phyloP scores from a whole-genome alignment of 1,140 invertebrate genomes.

The Bombus turneri region DNA sequence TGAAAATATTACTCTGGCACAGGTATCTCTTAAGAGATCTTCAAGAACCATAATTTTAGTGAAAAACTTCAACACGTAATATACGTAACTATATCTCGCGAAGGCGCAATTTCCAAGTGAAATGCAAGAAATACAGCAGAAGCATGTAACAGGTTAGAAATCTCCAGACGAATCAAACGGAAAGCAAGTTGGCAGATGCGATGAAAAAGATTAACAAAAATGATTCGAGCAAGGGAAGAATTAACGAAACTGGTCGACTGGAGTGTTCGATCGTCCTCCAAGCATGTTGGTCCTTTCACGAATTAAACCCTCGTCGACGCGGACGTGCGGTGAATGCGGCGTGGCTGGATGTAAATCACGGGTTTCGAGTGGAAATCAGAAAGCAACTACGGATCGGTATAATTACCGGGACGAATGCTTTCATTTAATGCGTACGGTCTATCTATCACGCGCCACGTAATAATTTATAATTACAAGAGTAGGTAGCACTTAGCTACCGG shows the following conservation, averaged over 20 bases:
- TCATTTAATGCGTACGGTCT: conserved; percentile 72
- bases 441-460: conserved; percentile 74
- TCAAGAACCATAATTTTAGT: not conserved
- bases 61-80: not conserved
- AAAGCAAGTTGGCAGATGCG: not conserved
- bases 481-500: conserved; percentile 73
- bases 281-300: conserved; percentile 19
- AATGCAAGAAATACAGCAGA: not conserved
- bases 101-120: not conserved
- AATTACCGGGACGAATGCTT: conserved; percentile 71
- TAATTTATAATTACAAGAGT: conserved; percentile 77
- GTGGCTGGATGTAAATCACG: conserved; percentile 56
- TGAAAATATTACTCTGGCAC: not conserved
- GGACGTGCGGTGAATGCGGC: conserved; percentile 56
- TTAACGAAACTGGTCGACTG: not conserved
- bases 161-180: not conserved
- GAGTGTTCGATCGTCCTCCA: not conserved
- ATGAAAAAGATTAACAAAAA: not conserved
- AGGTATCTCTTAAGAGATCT: not conserved
- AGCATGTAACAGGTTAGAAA: not conserved
- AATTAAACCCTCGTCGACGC: conserved; percentile 62
- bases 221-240: not conserved
- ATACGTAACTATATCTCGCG: not conserved
- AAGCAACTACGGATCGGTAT: conserved; percentile 66
- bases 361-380: conserved; percentile 65